Evolutionary conservation across 2,113 vertebrate genomes (phyloP), one percentile per base, ranked within the genome.

Genomic region (Melanotaenia duboulayi): DNA sequence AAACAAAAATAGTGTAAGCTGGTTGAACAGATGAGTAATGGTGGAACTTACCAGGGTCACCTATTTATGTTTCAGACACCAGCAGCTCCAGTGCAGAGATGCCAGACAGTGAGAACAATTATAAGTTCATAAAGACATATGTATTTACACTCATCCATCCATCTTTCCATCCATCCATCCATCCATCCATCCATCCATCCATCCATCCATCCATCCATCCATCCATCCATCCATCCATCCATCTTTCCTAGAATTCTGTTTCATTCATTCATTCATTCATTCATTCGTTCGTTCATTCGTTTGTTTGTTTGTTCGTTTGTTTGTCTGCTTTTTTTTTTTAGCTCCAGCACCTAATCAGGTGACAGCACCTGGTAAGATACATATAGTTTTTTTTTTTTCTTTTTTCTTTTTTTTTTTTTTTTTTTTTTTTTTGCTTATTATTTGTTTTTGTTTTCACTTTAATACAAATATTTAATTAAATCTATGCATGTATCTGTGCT

Each of bases 11-110:
- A 3, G 7, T 61, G n/a, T 42, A 16, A 42, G 35, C 13, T 35
- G 40, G 14, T 48, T 37, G 19, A 12, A 54, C 20, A 22, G 13
- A 46, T 32, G 13, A 60, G 1, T 51, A 56, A 35, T 67, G 11
- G 17, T 42, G 35, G 23, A 22, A 17, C 3, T 75, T 20, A 56
- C 17, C 14, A 61, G 35, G 28, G 4, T 23, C 19, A 63, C 24
- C 13, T 65, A 11, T 54, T 64, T 11, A 39, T 80, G 35, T 84
- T 89, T 48, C 74, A 93, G 91, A 91, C 42, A 17, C 60, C 17
- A 89, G 89, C 76, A 92, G 85, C 76, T 90, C 85, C 70, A 93
- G 92, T 40, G 82, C 89, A 84, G 92, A 94, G 65, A 59, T 62
- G 0, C 62, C 79, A 58, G 84, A 82, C 11, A 74, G 92, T 93